These are phyloP conservation scores for Sinodicranocentrus sp. DNA, from an alignment of 2,888 invertebrate species.

Conservation along the genomic window DNA sequence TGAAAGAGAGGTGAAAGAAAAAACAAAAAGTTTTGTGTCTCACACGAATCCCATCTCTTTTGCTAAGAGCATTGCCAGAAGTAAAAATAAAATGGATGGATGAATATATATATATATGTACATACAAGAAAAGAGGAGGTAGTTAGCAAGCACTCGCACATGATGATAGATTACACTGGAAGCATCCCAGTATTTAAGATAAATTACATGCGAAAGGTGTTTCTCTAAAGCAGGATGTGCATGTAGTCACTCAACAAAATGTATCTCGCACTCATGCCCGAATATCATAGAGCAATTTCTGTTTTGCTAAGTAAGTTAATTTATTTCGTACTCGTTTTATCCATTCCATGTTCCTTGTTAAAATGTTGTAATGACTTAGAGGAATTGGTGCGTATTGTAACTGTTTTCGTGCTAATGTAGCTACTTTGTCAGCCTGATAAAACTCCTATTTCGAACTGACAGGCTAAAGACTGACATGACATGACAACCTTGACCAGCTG, in stretches of 20 bases:
- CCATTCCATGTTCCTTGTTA: too few relatives aligned
- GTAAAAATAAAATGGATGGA: neutral
- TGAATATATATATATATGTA: neutral
- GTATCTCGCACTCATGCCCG: too few relatives aligned
- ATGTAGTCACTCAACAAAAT: slow-evolving; percentile 21
- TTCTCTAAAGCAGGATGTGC: slow-evolving; percentile 17
- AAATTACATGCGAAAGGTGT: slow-evolving; percentile 48
- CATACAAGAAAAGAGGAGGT: neutral
- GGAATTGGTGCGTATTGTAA: too few relatives aligned
- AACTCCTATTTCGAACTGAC: too few relatives aligned
- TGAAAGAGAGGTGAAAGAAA: slow-evolving; percentile 15
- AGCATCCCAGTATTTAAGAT: slow-evolving; percentile 1
- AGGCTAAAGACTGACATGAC: too few relatives aligned
- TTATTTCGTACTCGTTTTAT: too few relatives aligned
- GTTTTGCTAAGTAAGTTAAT: too few relatives aligned
- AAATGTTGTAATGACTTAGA: too few relatives aligned
- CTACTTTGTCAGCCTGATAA: too few relatives aligned
- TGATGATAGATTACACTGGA: slow-evolving; percentile 3
- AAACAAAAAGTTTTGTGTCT: neutral
- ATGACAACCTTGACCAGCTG: too few relatives aligned
- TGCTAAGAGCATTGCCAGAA: slow-evolving; percentile 20
- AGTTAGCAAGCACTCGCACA: neutral
- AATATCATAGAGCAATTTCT: too few relatives aligned
- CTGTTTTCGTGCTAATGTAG: too few relatives aligned
- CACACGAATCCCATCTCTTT: neutral